Evolutionary conservation across 2,113 vertebrate species (phyloP).

Genomic region (Neolamprologus cancellatus): DNA sequence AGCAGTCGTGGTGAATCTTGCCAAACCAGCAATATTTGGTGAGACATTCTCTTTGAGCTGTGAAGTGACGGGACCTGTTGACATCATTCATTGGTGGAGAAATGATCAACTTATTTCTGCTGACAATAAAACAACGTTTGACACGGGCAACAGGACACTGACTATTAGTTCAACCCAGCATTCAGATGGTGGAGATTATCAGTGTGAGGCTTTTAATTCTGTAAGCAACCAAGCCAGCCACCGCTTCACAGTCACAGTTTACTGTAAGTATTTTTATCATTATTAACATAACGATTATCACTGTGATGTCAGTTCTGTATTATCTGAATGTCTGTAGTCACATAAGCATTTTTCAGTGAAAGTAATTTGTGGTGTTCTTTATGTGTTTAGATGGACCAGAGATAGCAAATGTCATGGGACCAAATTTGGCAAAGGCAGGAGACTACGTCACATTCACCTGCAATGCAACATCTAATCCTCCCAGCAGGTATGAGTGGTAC

Average conservation of each 20-base stretch:
- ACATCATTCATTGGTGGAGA: slow-evolving; percentile 46
- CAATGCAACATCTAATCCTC: slow-evolving; percentile 29
- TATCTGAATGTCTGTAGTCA: fast-evolving
- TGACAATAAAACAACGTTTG: background rate
- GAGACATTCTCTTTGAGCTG: slow-evolving; percentile 39
- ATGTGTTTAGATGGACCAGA: slow-evolving; percentile 53
- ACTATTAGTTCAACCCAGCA: background rate
- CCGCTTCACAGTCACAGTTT: slow-evolving; percentile 1
- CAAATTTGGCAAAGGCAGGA: background rate
- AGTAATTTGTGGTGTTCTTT: background rate
- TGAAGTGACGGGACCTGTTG: slow-evolving; percentile 8
- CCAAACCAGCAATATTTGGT: slow-evolving; percentile 5
- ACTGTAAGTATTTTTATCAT: slow-evolving; percentile 46
- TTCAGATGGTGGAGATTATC: slow-evolving; percentile 40
- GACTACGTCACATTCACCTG: slow-evolving; percentile 20
- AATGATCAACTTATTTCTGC: background rate
- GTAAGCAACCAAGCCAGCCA: slow-evolving; percentile 52
- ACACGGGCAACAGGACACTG: background rate
- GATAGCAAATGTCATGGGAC: slow-evolving; percentile 1
- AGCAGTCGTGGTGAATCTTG: background rate
- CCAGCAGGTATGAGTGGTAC: slow-evolving; percentile 35
- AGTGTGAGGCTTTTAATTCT: slow-evolving; percentile 41
- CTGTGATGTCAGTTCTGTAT: background rate
- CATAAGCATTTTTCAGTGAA: background rate
- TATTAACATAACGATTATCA: fast-evolving